Percentiles rank a stretch among this genome's conserved stretches.
Evolutionary conservation across 2,113 vertebrate species (phyloP).

Genomic region (Gnathonemus longibarbis): DNA sequence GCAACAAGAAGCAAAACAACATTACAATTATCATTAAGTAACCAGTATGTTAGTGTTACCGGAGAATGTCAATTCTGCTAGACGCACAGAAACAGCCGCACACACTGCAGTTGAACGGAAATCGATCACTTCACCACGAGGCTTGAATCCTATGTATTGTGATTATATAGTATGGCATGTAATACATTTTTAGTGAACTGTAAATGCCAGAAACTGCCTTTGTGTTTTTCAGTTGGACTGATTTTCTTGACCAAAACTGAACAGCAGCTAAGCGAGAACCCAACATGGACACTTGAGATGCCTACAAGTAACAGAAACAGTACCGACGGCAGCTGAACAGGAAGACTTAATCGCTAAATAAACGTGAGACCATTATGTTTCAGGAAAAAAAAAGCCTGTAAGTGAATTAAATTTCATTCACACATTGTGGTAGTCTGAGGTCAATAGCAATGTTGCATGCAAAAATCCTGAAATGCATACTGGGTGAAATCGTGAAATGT

Average conservation of each 20-base stretch:
- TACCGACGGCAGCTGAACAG: neutral
- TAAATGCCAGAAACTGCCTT: neutral
- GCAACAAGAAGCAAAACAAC: conserved; percentile 4
- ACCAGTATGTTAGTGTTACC: neutral
- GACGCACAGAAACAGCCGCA: neutral
- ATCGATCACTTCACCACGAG: neutral
- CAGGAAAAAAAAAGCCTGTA: neutral
- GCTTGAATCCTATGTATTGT: neutral
- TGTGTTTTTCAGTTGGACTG: neutral
- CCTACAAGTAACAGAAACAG: neutral
- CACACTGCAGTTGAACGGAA: neutral
- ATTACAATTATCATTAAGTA: neutral
- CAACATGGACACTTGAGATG: neutral
- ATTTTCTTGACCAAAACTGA: neutral
- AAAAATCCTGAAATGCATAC: conserved; percentile 23
- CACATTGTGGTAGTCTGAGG: neutral
- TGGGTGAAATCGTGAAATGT: conserved; percentile 35
- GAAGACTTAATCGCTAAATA: neutral
- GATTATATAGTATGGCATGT: neutral
- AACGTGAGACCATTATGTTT: neutral
- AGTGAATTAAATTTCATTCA: neutral
- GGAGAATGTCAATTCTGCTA: neutral
- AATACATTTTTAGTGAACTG: neutral
- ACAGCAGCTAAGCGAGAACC: neutral
- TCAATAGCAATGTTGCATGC: conserved; percentile 9